These are phyloP conservation scores for Nymphalis io DNA, from an alignment of 1,140 invertebrate genomes.

Conservation along the genomic window DNA sequence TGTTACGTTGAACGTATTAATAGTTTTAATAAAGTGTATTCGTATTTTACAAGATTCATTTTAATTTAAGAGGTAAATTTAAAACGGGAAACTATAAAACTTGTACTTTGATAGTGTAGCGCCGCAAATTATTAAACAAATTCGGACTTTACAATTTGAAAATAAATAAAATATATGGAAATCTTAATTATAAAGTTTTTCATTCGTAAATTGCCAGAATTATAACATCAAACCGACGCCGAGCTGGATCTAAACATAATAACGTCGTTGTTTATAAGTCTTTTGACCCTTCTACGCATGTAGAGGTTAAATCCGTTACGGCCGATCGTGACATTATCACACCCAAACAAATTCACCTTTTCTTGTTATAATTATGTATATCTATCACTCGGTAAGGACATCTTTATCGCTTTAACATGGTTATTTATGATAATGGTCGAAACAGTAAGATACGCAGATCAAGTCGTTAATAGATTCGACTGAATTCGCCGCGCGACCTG, in stretches of 20 bases:
- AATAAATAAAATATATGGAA: conserved; percentile 20
- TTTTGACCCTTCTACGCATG: conserved; percentile 33
- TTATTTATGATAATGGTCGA: conserved; percentile 7
- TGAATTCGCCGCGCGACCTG: conserved; percentile 22
- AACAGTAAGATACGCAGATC: conserved; percentile 16
- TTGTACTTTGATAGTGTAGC: conserved; percentile 7
- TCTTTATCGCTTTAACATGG: conserved; percentile 8
- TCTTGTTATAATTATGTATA: conserved; percentile 13
- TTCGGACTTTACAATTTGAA: conserved; percentile 26
- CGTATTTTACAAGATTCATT: not conserved
- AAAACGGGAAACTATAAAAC: conserved; percentile 14
- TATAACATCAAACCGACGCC: conserved; percentile 30
- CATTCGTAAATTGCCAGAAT: conserved; percentile 22
- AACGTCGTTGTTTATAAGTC: conserved; percentile 29
- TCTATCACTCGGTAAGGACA: conserved; percentile 5
- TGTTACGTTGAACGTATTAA: not conserved
- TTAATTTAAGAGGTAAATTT: not conserved
- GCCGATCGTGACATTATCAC: conserved; percentile 10
- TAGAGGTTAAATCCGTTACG: conserved; percentile 13
- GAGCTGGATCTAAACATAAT: conserved; percentile 26
- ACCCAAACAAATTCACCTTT: conserved; percentile 23
- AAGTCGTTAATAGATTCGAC: conserved; percentile 18
- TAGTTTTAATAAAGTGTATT: not conserved
- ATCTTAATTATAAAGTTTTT: conserved; percentile 28
- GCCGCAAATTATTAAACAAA: conserved; percentile 27